Evolutionary conservation across 2,797 vertebrate genomes (phyloP).

Genomic region (Neostethus bicornis): DNA sequence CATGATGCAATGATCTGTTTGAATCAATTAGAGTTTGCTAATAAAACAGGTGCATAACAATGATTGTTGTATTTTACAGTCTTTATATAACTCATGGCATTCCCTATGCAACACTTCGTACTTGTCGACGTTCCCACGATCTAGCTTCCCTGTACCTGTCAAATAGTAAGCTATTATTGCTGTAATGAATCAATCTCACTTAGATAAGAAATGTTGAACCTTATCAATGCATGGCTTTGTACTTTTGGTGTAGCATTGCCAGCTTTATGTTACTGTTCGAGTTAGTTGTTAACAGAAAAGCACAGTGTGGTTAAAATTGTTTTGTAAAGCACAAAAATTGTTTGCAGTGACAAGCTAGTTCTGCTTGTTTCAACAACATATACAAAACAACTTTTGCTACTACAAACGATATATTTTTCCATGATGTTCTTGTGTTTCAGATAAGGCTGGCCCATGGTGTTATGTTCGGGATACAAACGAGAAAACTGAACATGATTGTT

Average conservation of each 20-base stretch:
- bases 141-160: background rate
- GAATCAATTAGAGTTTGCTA: no score
- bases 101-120: background rate
- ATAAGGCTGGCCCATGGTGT: no score
- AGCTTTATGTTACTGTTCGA: no score
- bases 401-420: no score
- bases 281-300: background rate
- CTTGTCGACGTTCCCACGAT: conserved; percentile 2
- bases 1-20: background rate
- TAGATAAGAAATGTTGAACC: conserved; percentile 3
- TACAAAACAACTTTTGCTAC: no score
- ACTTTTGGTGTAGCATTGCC: background rate
- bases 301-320: background rate
- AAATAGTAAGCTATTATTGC: conserved; percentile 3
- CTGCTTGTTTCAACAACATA: no score
- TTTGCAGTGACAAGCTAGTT: no score
- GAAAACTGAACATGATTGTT: no score
- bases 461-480: no score
- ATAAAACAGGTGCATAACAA: background rate
- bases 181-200: conserved; percentile 11
- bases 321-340: no score
- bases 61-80: no score
- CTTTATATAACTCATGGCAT: background rate
- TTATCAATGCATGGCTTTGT: conserved; percentile 23
- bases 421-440: no score